Evolutionary conservation across 2,113 vertebrate species (phyloP).

Genomic region (Oncorhynchus gorbuscha): DNA sequence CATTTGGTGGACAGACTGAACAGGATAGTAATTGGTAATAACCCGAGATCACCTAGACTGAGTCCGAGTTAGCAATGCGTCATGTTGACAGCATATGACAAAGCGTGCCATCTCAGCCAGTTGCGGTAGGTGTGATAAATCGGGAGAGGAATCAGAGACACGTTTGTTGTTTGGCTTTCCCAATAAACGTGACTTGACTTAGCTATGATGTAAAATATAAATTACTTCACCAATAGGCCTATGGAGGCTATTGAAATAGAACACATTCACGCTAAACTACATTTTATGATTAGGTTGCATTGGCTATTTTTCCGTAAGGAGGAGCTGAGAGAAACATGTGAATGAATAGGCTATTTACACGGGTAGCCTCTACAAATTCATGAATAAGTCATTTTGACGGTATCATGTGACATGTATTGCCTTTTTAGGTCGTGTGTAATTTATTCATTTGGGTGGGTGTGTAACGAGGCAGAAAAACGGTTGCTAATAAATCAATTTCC

Average conservation of each 20-base stretch:
- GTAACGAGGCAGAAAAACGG: conserved; percentile 11
- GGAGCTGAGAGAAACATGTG: background rate
- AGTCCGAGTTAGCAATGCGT: background rate
- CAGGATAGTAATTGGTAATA: background rate
- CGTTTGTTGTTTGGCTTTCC: background rate
- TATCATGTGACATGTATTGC: conserved; percentile 1
- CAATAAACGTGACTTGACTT: background rate
- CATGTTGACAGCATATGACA: background rate
- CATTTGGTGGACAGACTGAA: too few species aligned
- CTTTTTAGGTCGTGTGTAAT: background rate
- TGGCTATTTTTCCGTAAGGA: background rate
- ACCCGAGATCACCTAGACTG: background rate
- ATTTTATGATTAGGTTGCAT: background rate
- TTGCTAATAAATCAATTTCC: background rate
- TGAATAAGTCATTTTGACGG: conserved; percentile 3
- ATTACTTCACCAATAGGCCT: background rate
- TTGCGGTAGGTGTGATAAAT: background rate
- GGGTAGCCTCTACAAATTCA: background rate
- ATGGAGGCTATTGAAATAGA: background rate
- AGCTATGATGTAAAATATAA: background rate
- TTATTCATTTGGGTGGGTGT: background rate
- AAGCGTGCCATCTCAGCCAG: background rate
- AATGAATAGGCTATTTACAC: background rate
- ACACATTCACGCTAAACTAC: background rate
- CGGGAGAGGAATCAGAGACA: background rate